phyloP scores from a whole-genome alignment of 2,888 invertebrate species.

The Cacoxenus indagator region DNA sequence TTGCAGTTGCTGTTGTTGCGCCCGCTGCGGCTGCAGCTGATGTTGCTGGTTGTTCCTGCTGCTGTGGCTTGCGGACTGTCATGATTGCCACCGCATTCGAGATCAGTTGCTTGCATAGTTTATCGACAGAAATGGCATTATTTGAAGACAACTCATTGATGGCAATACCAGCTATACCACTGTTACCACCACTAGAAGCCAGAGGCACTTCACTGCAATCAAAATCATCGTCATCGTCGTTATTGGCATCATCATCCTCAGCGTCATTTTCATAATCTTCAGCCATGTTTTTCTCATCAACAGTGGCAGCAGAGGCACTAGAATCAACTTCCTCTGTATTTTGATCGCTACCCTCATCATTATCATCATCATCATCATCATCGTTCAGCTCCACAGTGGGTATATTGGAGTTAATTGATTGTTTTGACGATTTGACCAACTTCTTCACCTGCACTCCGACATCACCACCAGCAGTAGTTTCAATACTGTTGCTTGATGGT shows the following conservation, averaged over 20 bases:
- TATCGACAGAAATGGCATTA: constrained; percentile 61
- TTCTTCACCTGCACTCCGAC: not conserved
- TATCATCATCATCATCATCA: constrained; percentile 53
- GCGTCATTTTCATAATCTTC: not conserved
- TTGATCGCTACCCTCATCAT: not conserved
- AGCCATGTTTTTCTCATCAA: constrained; percentile 3
- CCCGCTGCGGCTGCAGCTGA: constrained; percentile 37
- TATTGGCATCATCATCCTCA: not conserved
- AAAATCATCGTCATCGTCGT: not conserved
- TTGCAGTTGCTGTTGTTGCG: constrained; percentile 6
- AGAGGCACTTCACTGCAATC: constrained; percentile 1
- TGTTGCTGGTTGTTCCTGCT: not conserved
- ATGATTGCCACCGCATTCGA: constrained; percentile 69
- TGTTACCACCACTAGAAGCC: constrained; percentile 6
- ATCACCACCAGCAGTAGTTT: not conserved
- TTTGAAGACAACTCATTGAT: not conserved
- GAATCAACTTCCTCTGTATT: not conserved
- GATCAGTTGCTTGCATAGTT: constrained; percentile 65
- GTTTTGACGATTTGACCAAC: not conserved
- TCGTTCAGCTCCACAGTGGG: constrained; percentile 59
- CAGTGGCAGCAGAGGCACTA: not conserved
- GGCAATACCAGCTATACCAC: not conserved
- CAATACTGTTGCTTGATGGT: not conserved
- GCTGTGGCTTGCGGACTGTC: constrained; percentile 66
- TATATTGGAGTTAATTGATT: constrained; percentile 35